These are phyloP conservation scores for Bothrops jararaca DNA, from an alignment of 2,113 vertebrate species.

Conservation along the genomic window DNA sequence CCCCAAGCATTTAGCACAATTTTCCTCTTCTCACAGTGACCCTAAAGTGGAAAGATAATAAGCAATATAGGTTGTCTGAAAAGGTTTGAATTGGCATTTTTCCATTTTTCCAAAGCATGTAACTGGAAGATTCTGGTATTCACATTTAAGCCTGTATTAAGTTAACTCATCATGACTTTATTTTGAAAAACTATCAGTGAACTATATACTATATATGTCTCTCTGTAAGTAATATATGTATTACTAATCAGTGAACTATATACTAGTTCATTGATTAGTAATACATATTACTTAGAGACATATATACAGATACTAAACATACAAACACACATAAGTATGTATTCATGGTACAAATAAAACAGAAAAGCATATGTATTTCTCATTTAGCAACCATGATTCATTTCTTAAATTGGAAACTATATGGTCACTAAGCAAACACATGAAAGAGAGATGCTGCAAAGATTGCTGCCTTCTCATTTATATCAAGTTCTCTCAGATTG, in stretches of 20 bases:
- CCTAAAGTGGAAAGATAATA: not conserved
- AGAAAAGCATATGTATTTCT: not conserved
- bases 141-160: no score
- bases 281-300: no score
- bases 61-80: not conserved
- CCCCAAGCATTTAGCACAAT: not conserved
- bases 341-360: no score
- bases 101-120: not conserved
- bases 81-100: not conserved
- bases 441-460: not conserved
- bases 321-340: not conserved
- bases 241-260: not conserved
- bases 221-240: not conserved
- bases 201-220: no score
- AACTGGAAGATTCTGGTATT: no score
- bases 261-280: no score
- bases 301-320: not conserved
- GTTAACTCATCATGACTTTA: no score
- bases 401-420: not conserved
- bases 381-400: not conserved
- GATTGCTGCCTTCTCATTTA: not conserved
- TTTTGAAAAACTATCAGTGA: no score
- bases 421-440: not conserved
- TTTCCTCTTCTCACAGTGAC: not conserved
- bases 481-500: not conserved